These are phyloP conservation scores for Synergus umbraculus DNA, from an alignment of 2,888 invertebrate species.

Conservation along the genomic window DNA sequence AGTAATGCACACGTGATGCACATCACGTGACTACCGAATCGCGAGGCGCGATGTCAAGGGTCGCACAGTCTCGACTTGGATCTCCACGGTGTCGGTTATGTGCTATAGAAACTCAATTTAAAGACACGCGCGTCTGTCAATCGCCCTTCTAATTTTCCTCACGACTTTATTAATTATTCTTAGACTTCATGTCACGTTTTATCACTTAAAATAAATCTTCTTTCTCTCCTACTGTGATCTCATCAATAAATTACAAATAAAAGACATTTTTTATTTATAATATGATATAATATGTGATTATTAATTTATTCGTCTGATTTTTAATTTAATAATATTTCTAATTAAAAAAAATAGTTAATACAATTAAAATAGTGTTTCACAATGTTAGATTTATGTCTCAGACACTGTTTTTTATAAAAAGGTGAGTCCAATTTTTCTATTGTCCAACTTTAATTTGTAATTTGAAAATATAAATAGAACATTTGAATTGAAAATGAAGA, in stretches of 20 bases:
- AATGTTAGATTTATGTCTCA: not conserved
- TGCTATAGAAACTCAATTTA: not conserved
- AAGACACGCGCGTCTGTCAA: conserved; percentile 5
- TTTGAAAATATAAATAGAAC: not conserved
- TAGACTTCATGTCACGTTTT: not conserved
- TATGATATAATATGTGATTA: not conserved
- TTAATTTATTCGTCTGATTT: too few relatives aligned
- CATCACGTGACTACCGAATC: conserved; percentile 32
- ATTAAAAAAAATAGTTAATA: not conserved
- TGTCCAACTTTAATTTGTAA: not conserved
- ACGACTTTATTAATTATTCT: not conserved
- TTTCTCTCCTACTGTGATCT: conserved; percentile 4
- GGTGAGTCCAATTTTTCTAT: not conserved
- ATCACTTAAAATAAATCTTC: not conserved
- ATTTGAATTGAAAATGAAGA: not conserved
- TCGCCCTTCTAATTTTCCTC: not conserved
- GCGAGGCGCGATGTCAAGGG: conserved; percentile 39
- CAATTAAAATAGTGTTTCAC: not conserved
- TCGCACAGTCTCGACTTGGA: conserved; percentile 28
- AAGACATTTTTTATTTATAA: not conserved
- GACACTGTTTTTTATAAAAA: not conserved
- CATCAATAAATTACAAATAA: not conserved
- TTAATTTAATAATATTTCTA: too few relatives aligned
- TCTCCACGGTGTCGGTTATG: conserved; percentile 25
- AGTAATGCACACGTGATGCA: conserved; percentile 10